Evolutionary conservation across 2,113 vertebrate species (phyloP).

Genomic region (Amphiprion ocellaris): DNA sequence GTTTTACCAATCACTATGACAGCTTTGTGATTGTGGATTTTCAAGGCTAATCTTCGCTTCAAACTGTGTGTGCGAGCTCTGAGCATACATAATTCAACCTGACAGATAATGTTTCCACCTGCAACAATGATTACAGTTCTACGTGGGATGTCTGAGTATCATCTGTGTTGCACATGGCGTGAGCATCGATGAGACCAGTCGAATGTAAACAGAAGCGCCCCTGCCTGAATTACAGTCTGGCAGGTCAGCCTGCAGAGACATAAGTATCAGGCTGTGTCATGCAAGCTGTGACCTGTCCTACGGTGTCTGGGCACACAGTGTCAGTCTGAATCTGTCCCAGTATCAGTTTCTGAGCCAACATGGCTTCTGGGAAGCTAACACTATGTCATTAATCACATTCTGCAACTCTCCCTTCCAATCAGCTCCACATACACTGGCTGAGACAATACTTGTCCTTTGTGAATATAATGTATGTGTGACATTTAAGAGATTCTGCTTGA

Average conservation of each 20-base stretch:
- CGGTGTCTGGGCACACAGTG: conserved; percentile 65
- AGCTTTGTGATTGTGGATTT: conserved; percentile 4
- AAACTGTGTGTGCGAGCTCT: conserved; percentile 3
- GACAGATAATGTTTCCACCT: conserved; percentile 44
- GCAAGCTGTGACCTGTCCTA: conserved; percentile 67
- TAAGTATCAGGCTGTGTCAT: conserved; percentile 62
- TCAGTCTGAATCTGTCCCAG: conserved; percentile 75
- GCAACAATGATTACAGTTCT: conserved; percentile 33
- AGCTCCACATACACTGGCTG: conserved; percentile 19
- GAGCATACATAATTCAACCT: neutral
- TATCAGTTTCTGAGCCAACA: conserved; percentile 64
- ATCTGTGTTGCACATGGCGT: conserved; percentile 38
- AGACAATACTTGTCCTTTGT: neutral
- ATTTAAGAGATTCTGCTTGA: conserved; percentile 23
- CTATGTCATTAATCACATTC: conserved; percentile 62
- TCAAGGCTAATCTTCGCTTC: conserved; percentile 5
- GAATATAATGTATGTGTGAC: conserved; percentile 26
- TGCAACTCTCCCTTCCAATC: conserved; percentile 16
- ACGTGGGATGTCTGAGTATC: conserved; percentile 41
- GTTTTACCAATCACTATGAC: neutral
- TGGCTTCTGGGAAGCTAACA: conserved; percentile 64
- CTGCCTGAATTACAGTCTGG: conserved; percentile 72
- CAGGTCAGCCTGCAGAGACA: conserved; percentile 72
- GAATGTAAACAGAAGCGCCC: conserved; percentile 62
- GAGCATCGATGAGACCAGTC: conserved; percentile 50